Evolutionary conservation across 2,888 invertebrate species (phyloP).

Genomic region (Melitaea athalia): DNA sequence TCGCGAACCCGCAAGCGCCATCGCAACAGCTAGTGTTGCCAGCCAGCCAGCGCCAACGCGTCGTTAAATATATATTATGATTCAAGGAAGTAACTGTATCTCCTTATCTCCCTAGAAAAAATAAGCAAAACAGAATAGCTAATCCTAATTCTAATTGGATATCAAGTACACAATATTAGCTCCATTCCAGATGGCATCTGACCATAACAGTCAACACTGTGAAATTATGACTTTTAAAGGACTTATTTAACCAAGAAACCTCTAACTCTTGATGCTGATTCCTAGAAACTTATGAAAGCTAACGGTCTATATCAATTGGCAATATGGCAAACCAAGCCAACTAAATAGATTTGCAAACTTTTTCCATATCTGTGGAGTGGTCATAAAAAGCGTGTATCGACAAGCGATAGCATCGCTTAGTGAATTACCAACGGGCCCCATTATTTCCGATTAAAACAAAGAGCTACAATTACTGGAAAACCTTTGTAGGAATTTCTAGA

Average conservation of each 20-base stretch:
- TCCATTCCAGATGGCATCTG: neutral
- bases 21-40: no score
- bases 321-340: slow-evolving; percentile 34
- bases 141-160: neutral
- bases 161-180: neutral
- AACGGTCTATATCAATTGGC: slow-evolving; percentile 30
- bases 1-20: no score
- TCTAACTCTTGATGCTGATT: slow-evolving; percentile 18
- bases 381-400: slow-evolving; percentile 77
- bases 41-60: no score
- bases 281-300: slow-evolving; percentile 23
- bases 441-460: slow-evolving; percentile 59
- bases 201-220: neutral
- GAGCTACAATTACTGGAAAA: slow-evolving; percentile 51
- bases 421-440: slow-evolving; percentile 68
- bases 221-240: neutral
- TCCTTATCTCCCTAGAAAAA: neutral
- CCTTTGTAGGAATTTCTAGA: slow-evolving; percentile 8
- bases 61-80: no score
- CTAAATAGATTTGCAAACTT: slow-evolving; percentile 57
- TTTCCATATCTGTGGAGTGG: slow-evolving; percentile 64
- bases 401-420: slow-evolving; percentile 75
- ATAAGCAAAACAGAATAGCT: neutral
- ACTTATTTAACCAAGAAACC: slow-evolving; percentile 1
- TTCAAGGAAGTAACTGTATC: no score